A percentile compares a stretch with the other conserved stretches of the same genome.
Evolutionary conservation across 2,888 invertebrate genomes (phyloP).

Genomic region (Melitaea athalia): DNA sequence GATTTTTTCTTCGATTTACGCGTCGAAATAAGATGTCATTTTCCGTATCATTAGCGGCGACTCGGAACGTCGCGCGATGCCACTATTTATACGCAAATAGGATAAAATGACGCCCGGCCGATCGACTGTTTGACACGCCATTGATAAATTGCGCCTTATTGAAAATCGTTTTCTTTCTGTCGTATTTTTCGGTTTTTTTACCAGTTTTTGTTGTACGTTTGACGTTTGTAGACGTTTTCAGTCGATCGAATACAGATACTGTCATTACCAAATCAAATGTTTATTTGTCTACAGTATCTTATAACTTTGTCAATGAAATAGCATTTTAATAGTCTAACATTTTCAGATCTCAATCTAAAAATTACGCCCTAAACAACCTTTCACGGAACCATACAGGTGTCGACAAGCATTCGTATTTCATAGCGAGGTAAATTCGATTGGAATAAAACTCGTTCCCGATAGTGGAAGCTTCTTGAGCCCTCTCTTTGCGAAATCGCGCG

Average conservation of each 20-base stretch:
- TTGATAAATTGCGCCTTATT: constrained; percentile 80
- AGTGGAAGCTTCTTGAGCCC: constrained; percentile 67
- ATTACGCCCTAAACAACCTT: constrained; percentile 28
- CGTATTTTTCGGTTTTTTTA: constrained; percentile 46
- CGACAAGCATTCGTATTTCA: constrained; percentile 53
- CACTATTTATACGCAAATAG: constrained; percentile 83
- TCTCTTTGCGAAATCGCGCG: constrained; percentile 78
- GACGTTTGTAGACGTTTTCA: constrained; percentile 20
- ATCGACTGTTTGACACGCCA: constrained; percentile 80
- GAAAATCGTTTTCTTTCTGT: constrained; percentile 62
- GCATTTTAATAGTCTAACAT: constrained; percentile 1
- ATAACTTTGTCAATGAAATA: constrained; percentile 12
- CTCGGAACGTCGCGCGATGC: constrained; percentile 69
- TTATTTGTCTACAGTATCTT: constrained; percentile 9
- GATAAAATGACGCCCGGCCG: constrained; percentile 79
- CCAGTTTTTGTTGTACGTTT: constrained; percentile 49
- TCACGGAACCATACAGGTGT: constrained; percentile 38
- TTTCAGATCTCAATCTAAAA: constrained; percentile 19
- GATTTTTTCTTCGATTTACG: constrained; percentile 82
- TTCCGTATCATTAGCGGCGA: constrained; percentile 83
- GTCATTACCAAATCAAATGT: constrained; percentile 17
- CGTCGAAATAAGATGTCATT: constrained; percentile 83
- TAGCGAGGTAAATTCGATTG: constrained; percentile 71
- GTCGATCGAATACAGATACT: constrained; percentile 21
- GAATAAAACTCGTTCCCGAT: constrained; percentile 67